Evolutionary conservation across 2,797 vertebrate genomes (phyloP).

Genomic region (Euphonia xanthogaster): DNA sequence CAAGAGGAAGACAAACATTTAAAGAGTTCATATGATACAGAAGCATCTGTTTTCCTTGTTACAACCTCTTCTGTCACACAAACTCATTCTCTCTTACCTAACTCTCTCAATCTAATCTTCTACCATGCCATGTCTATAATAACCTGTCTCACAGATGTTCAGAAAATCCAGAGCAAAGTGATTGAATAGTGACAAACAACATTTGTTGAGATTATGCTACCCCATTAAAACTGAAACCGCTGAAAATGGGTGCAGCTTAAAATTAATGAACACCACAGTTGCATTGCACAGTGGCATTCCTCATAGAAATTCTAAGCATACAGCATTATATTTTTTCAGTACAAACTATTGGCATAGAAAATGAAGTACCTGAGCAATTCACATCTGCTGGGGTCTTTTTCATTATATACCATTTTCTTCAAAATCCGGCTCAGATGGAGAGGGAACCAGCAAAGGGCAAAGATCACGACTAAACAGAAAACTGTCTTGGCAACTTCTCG

Average conservation of each 20-base stretch:
- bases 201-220: neutral
- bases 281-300: neutral
- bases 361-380: slow-evolving; percentile 83
- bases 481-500: slow-evolving; percentile 98
- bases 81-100: neutral
- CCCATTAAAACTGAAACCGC: neutral
- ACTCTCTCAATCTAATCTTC: neutral
- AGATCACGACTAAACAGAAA: slow-evolving; percentile 96
- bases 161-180: neutral
- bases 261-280: neutral
- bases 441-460: slow-evolving; percentile 98
- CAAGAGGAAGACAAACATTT: slow-evolving; percentile 25
- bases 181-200: neutral
- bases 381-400: slow-evolving; percentile 81
- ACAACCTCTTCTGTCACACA: neutral
- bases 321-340: neutral
- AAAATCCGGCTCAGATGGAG: slow-evolving; percentile 92
- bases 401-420: slow-evolving; percentile 83
- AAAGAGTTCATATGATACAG: neutral
- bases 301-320: neutral
- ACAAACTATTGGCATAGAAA: neutral
- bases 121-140: neutral
- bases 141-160: neutral
- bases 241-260: neutral
- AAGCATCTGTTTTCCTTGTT: neutral